Conservation (phyloP, 2,888 invertebrate species). For the Watsonalla cultraria region DNA sequence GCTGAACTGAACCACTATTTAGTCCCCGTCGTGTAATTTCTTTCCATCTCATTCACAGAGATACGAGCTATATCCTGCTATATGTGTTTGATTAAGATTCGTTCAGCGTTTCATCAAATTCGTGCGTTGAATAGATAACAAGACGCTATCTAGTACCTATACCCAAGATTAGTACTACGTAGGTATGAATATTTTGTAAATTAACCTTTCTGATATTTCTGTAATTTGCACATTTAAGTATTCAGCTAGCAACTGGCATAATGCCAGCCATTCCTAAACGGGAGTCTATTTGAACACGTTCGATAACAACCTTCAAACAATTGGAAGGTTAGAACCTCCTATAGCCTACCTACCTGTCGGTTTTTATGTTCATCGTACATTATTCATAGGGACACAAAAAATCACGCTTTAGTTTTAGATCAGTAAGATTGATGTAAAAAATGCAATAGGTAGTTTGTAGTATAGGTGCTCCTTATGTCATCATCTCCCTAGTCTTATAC, state of each 20-base stretch:
- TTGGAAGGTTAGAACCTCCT: slow-evolving; percentile 14
- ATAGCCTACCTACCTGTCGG: slow-evolving; percentile 6
- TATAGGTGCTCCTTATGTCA: no score
- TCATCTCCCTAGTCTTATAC: no score
- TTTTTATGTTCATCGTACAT: background rate
- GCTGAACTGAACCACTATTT: no score
- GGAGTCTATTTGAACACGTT: slow-evolving; percentile 14
- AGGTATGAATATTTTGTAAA: background rate
- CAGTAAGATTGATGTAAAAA: background rate
- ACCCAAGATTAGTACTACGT: no score
- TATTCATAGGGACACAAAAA: background rate
- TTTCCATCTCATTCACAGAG: no score
- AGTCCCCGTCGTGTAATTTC: no score
- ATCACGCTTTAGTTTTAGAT: background rate
- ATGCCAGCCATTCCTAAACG: slow-evolving; percentile 22
- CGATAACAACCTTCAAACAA: slow-evolving; percentile 7
- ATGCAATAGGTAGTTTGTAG: background rate
- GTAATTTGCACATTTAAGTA: slow-evolving; percentile 14
- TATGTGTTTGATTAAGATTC: no score
- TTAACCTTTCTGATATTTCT: background rate
- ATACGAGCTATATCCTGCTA: no score
- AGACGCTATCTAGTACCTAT: no score
- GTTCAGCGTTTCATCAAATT: no score
- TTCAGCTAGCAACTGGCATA: slow-evolving; percentile 26
- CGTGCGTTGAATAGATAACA: no score